These are phyloP conservation scores for Holothuria scabra DNA, from an alignment of 53 echinoderm and acorn worm species.

Conservation along the genomic window DNA sequence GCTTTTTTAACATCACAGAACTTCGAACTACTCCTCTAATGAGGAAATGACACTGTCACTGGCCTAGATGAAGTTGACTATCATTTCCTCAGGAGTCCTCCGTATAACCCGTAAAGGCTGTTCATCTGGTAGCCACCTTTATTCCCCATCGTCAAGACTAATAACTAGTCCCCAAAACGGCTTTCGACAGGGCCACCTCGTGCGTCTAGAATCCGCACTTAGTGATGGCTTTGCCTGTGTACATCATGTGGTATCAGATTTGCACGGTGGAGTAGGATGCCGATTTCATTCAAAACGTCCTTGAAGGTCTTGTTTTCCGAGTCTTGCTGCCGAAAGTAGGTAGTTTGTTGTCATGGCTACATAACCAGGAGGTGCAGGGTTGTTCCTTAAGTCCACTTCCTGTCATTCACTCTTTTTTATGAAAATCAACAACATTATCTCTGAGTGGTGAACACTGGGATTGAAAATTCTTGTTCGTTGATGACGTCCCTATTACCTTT, in stretches of 20 bases:
- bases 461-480: not conserved
- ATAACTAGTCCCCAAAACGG: conserved; percentile 7
- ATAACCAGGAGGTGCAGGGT: not conserved
- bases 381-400: not conserved
- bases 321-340: not conserved
- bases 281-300: conserved; percentile 7
- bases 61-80: conserved; percentile 15
- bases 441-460: not conserved
- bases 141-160: too few species aligned
- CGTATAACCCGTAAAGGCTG: too few species aligned
- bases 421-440: not conserved
- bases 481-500: not conserved
- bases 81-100: too few species aligned
- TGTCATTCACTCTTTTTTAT: not conserved
- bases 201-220: conserved; percentile 16
- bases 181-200: conserved; percentile 17
- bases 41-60: conserved; percentile 8
- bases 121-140: too few species aligned
- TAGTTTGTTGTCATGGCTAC: not conserved
- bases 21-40: not conserved
- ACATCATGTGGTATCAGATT: conserved; percentile 25
- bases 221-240: conserved; percentile 19
- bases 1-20: too few species aligned
- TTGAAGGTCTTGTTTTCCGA: not conserved
- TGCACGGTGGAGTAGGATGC: not conserved